Percentiles rank a stretch among this genome's conserved stretches.
Evolutionary conservation across 2,113 vertebrate species (phyloP).

Genomic region (Acanthochromis polyacanthus): DNA sequence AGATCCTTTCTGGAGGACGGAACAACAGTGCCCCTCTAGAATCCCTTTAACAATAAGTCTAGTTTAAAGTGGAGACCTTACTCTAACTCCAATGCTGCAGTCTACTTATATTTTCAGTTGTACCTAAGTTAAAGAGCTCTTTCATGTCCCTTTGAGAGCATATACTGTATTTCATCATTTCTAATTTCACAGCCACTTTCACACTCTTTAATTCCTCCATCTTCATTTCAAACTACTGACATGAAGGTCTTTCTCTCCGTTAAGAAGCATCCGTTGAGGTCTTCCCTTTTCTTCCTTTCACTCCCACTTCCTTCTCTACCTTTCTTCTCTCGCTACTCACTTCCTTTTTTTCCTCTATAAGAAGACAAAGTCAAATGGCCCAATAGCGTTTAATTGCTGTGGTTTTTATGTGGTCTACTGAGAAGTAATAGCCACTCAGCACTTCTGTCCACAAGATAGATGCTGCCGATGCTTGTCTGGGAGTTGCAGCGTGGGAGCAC

Average conservation of each 20-base stretch:
- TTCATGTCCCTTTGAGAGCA: constrained; percentile 39
- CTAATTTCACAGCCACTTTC: constrained; percentile 67
- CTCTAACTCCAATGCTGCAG: constrained; percentile 19
- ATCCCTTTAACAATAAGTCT: constrained; percentile 21
- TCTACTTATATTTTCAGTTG: constrained; percentile 36
- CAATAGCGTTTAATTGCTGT: constrained; percentile 85
- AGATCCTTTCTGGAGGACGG: constrained; percentile 7
- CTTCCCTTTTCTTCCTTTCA: constrained; percentile 34
- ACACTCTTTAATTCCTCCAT: constrained; percentile 72
- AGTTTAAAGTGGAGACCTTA: constrained; percentile 28
- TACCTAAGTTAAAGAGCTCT: constrained; percentile 37
- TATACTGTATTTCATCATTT: constrained; percentile 61
- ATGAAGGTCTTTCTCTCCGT: constrained; percentile 55
- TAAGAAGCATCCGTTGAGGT: constrained; percentile 40
- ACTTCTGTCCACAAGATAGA: constrained; percentile 87
- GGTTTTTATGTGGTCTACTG: constrained; percentile 84
- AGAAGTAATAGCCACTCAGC: constrained; percentile 85
- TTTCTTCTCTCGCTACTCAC: constrained; percentile 40
- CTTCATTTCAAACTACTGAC: constrained; percentile 57
- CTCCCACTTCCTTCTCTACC: constrained; percentile 19
- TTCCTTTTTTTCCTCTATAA: constrained; percentile 47
- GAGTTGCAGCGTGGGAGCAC: constrained; percentile 62
- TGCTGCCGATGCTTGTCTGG: constrained; percentile 79
- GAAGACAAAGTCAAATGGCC: constrained; percentile 79
- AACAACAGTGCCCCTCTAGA: no score